Evolutionary conservation across 2,888 invertebrate species (phyloP).

Genomic region (Aspidiotus rigidus): DNA sequence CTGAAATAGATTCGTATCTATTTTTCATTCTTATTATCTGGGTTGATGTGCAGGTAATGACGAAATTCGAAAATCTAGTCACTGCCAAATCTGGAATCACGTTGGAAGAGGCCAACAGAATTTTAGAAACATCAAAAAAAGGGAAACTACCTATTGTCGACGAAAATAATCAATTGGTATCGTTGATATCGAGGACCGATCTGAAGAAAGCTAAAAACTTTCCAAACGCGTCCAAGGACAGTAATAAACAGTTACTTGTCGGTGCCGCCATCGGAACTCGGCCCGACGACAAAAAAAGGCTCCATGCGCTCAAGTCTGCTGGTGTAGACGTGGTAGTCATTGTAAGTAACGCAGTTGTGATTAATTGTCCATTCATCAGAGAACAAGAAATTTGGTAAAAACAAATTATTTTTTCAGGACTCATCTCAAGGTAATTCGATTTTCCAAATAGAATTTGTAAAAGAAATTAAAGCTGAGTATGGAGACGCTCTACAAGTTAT

Average conservation of each 20-base stretch:
- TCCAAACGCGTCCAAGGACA: slow-evolving; percentile 94
- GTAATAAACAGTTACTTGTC: slow-evolving; percentile 83
- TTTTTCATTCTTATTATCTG: not conserved
- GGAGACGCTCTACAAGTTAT: slow-evolving; percentile 86
- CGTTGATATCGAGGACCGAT: slow-evolving; percentile 94
- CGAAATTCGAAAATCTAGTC: slow-evolving; percentile 71
- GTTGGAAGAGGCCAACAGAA: slow-evolving; percentile 83
- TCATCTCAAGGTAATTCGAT: slow-evolving; percentile 96
- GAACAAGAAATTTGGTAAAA: not conserved
- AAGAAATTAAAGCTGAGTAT: slow-evolving; percentile 62
- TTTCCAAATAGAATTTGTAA: slow-evolving; percentile 92
- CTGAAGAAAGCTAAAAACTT: slow-evolving; percentile 94
- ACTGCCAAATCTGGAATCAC: slow-evolving; percentile 85
- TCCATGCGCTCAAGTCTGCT: slow-evolving; percentile 69
- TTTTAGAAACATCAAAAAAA: slow-evolving; percentile 93
- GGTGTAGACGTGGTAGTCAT: slow-evolving; percentile 94
- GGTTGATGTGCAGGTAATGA: slow-evolving; percentile 59
- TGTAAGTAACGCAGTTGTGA: slow-evolving; percentile 42
- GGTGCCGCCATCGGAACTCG: slow-evolving; percentile 91
- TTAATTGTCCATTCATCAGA: not conserved
- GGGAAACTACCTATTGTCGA: slow-evolving; percentile 83
- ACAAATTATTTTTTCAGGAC: slow-evolving; percentile 49
- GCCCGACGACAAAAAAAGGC: slow-evolving; percentile 67
- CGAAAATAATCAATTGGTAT: slow-evolving; percentile 76
- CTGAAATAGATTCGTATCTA: not conserved